Base-by-base conservation (phyloP, 2,888 invertebrate species). In the Cyclophora punctaria region DNA sequence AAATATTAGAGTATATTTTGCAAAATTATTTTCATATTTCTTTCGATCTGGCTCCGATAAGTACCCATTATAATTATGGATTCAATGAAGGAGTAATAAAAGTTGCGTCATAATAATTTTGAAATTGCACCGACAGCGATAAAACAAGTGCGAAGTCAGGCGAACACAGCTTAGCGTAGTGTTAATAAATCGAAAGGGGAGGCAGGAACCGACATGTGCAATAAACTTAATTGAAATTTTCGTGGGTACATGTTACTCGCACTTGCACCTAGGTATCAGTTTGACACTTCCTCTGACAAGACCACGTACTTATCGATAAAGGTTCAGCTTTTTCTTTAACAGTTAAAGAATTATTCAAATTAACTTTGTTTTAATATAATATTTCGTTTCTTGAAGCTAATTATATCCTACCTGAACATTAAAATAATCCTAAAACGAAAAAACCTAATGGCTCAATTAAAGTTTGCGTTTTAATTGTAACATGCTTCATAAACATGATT, bases 141-240 rank as follows among this genome's bases (percentile, higher is more conserved):
- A 75, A 73, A 79, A 67, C 71, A 73, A 78, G 66, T 70, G 68
- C 71, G 59, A 70, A 74, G 75, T 78, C 75, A 75, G 72, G 70
- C 71, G 57, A 63, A 54, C 48, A 34, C 69, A 70, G 72, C 70
- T 76, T 70, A 77, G 70, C 62, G 52, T 76, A 80, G 67, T 73
- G 73, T 78, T 74, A 78, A 77, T 80, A 78, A 78, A 82, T 82
- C 75, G 76, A 64, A 58, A 48, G 60, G 60, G 55, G 53, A 49
- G 59, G 63, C 37, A 58, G 49, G 55, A 60, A 52, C 66, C 64
- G 73, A 76, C 78, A 80, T 78, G 75, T 82, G 81, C 80, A 83
- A 81, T 80, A 75, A 81, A 75, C 53, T 79, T 82, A 80, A 86
- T 83, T 84, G 83, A 83, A 82, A 83, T 81, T 83, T 84, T 82